Evolutionary conservation across 2,797 vertebrate genomes (phyloP).

Genomic region (Vultur gryphus): DNA sequence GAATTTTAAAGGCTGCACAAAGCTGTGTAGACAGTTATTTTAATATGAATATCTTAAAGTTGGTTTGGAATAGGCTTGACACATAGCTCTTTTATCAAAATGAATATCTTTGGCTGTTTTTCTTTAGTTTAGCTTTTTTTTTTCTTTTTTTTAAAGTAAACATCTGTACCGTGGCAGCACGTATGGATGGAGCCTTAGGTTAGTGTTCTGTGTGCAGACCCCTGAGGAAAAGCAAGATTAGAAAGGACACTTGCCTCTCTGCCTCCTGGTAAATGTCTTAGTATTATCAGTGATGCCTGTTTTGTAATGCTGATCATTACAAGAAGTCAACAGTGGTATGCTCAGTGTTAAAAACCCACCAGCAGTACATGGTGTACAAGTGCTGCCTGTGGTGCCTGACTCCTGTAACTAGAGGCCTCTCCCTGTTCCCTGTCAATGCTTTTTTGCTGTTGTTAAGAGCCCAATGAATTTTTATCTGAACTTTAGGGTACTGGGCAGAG

Average conservation of each 20-base stretch:
- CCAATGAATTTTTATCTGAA: background rate
- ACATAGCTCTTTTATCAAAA: background rate
- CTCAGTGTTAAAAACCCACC: background rate
- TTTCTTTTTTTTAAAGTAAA: background rate
- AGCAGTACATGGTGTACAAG: background rate
- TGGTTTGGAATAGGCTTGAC: background rate
- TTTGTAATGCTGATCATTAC: background rate
- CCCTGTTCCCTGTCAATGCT: background rate
- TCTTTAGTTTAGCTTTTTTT: background rate
- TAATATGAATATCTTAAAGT: background rate
- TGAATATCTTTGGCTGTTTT: background rate
- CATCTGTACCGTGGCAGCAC: background rate
- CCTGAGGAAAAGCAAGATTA: background rate
- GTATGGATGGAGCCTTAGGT: background rate
- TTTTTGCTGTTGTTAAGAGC: background rate
- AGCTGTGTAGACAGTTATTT: background rate
- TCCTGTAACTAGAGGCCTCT: background rate
- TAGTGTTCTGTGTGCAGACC: background rate
- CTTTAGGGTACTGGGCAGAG: background rate
- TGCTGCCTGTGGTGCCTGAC: background rate
- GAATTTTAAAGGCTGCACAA: background rate
- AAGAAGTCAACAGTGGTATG: background rate
- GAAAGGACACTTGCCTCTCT: background rate
- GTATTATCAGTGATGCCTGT: background rate
- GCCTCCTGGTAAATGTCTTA: background rate